Evolutionary conservation across 2,888 invertebrate genomes (phyloP), one percentile per base, ranked within the genome.

Genomic region (Dicycla oo): DNA sequence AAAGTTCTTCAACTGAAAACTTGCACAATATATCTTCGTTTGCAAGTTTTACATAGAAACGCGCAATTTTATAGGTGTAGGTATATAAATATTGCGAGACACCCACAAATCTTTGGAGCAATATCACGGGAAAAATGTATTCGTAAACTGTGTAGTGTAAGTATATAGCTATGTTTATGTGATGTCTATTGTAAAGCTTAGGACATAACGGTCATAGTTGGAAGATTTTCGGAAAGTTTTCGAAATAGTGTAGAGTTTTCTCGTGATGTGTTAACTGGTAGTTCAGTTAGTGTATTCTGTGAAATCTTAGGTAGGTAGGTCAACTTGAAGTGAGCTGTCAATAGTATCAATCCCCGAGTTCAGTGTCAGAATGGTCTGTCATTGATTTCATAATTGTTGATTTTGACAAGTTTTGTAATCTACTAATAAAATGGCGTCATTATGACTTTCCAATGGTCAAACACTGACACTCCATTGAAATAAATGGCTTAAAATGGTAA

Each of bases 61-160:
- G 23, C 34, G 43, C 54, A 40, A 58, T 74, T 64, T 73, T 84
- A 58, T 84, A 74, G 58, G 60, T 71, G 65, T n/a, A n/a, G n/a
- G n/a, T 78, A 7, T 64, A 45, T 79, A 82, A 69, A 66, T 82
- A 69, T 77, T 66, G 60, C 38, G 53, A 57, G 62, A 62, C 69
- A 26, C 51, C 89, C 88, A 90, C 91, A 91, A 93, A 93, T 93
- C 91, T 92, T 87, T 69, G 82, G 81, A 86, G 90, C 89, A 93
- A 93, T 93, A 92, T 93, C 91, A 89, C 85, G 87, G 89, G 91
- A 91, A 93, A 93, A 93, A 93, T 92, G 91, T 90, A 92, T 90
- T 90, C 87, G 88, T 89, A 88, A 88, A 88, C 89, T 87, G 83
- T 77, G 80, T 86, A n/a, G 82, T 88, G 79, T n/a, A n/a, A n/a